These are phyloP conservation scores for Lepidostoma basale DNA, from an alignment of 1,140 invertebrate species.

Conservation along the genomic window DNA sequence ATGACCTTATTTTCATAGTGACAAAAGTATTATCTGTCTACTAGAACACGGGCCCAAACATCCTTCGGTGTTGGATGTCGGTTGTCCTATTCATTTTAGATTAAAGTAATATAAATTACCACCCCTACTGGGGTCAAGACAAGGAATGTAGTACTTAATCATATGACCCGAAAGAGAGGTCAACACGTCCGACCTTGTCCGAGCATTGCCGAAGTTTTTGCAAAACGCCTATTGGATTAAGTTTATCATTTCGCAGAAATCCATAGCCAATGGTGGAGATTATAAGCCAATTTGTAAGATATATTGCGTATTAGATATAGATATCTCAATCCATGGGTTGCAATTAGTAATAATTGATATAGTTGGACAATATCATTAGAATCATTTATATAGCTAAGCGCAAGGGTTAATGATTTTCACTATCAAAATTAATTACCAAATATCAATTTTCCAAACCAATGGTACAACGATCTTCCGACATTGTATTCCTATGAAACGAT, in stretches of 20 bases:
- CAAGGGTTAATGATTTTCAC: not conserved
- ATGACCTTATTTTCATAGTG: too few species aligned
- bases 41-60: too few species aligned
- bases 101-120: not conserved
- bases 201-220: slow-evolving; percentile 8
- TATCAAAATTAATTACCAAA: not conserved
- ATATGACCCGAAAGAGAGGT: slow-evolving; percentile 10
- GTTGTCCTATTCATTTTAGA: too few species aligned
- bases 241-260: slow-evolving; percentile 3
- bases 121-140: not conserved
- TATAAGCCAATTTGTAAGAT: slow-evolving; percentile 1
- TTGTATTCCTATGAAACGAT: too few species aligned
- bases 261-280: slow-evolving; percentile 5
- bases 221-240: slow-evolving; percentile 1
- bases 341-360: slow-evolving; percentile 5
- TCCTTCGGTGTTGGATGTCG: too few species aligned
- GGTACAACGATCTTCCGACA: too few species aligned
- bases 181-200: slow-evolving; percentile 16
- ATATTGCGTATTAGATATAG: slow-evolving; percentile 6
- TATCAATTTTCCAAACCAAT: too few species aligned
- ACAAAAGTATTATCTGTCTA: too few species aligned
- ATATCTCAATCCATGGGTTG: slow-evolving; percentile 6
- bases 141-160: slow-evolving; percentile 29
- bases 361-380: slow-evolving; percentile 1
- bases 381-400: not conserved